Conservation (phyloP, 2,888 invertebrate species). For the Ophioninae sp. region DNA sequence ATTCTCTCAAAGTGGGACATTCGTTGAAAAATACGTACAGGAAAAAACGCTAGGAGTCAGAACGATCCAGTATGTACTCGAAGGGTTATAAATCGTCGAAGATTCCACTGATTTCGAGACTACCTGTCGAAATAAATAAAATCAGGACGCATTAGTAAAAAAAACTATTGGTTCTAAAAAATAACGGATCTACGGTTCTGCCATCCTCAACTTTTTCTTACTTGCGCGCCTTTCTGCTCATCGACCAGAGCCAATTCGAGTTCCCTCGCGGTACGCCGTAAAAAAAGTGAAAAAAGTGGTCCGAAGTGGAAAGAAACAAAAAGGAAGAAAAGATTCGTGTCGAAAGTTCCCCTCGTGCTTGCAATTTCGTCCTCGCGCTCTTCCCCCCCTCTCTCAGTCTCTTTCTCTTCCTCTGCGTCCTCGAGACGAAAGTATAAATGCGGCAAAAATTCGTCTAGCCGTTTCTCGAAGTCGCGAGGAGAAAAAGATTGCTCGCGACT, state of each 20-base stretch:
- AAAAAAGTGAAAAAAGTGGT: slow-evolving; percentile 23
- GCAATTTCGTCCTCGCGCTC: slow-evolving; percentile 1
- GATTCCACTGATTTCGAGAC: too few species aligned
- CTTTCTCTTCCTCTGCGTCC: slow-evolving; percentile 1
- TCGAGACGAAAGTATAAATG: slow-evolving; percentile 10
- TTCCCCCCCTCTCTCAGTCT: too few species aligned
- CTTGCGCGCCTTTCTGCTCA: background rate
- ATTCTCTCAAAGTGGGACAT: too few species aligned
- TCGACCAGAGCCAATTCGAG: slow-evolving; percentile 36
- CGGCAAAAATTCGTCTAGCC: slow-evolving; percentile 34
- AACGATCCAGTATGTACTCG: too few species aligned
- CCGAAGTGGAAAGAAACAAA: background rate
- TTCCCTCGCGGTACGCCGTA: slow-evolving; percentile 9
- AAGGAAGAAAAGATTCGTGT: slow-evolving; percentile 33
- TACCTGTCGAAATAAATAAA: too few species aligned
- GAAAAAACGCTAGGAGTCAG: too few species aligned
- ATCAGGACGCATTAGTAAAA: too few species aligned
- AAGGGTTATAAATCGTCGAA: too few species aligned
- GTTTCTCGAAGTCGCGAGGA: slow-evolving; percentile 32
- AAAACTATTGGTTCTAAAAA: too few species aligned
- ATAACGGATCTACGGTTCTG: background rate
- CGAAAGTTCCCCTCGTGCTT: slow-evolving; percentile 59
- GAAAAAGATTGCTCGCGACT: slow-evolving; percentile 36
- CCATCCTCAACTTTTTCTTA: slow-evolving; percentile 25
- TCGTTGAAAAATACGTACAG: too few species aligned